Base-by-base conservation (phyloP, 2,888 invertebrate genomes). In the Dryobotodes eremita region DNA sequence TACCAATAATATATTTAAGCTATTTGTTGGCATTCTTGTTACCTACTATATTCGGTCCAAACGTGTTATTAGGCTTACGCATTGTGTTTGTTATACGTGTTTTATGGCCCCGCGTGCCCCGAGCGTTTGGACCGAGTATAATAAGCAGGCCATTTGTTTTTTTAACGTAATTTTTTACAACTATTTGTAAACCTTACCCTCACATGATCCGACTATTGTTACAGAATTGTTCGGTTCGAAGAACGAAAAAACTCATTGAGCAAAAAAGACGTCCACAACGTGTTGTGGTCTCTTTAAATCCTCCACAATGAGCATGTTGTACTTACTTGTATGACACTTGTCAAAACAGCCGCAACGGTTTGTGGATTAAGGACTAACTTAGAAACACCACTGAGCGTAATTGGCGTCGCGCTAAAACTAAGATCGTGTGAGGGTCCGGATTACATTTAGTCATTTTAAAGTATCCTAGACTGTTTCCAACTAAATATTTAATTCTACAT, bases 351-450 rank as follows among this genome's bases (percentile, higher is more conserved):
- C 55, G 62, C 53, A 78, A 53, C 23, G 17, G 15, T 10, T 48
- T 55, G 76, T 53, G 26, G 26, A 61, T 17, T 61, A 23, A 7
- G 23, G 59, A 64, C 62, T 64, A 55, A 80, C 62, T 71, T 80
- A 10, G n/a, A 17, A 36, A 61, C 23, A 62, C 80, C 61, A 62
- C n/a, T 26, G 48, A 62, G 23, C 8, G 2, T 2, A 26, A 36
- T 61, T 70, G 5, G 2, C 23, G 53, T 69, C 10, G 36, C 4
- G 23, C 61, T 48, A 13, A 26, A 46, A 48, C 53, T 31, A 42
- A 26, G 55, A 48, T 61, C 61, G 10, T 46, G 46, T 71, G 71
- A 17, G n/a, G 57, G 31, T 69, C 20, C 36, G 36, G 71, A 62
- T 70, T 23, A 50, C 15, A 75, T 48, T 36, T 42, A 17, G 17